Conservation (phyloP, 2,888 invertebrate species). For the Bhutanitis thaidina region DNA sequence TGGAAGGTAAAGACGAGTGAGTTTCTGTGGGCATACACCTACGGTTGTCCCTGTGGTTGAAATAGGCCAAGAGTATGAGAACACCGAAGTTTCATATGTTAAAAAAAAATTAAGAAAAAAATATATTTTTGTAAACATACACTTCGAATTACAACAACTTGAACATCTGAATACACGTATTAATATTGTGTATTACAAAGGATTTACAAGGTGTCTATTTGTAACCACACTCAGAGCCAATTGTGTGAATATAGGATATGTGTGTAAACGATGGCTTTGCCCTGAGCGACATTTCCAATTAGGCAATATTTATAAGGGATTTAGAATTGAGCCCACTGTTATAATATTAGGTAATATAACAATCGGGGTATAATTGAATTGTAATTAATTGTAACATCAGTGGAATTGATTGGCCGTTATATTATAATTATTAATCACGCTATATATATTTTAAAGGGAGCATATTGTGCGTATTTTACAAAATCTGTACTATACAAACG, state of each 20-base stretch:
- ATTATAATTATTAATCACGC: not conserved
- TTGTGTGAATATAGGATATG: conserved; percentile 28
- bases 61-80: too few relatives aligned
- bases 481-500: too few relatives aligned
- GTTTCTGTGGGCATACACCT: too few relatives aligned
- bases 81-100: too few relatives aligned
- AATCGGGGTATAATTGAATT: conserved; percentile 15
- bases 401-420: conserved; percentile 6
- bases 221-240: not conserved
- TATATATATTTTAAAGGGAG: not conserved
- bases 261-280: conserved; percentile 39
- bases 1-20: too few relatives aligned
- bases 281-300: conserved; percentile 51
- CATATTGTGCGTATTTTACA: too few relatives aligned
- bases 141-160: not conserved
- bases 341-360: conserved; percentile 26
- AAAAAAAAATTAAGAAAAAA: too few relatives aligned
- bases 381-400: conserved; percentile 8
- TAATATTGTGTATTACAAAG: conserved; percentile 8
- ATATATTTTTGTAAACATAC: too few relatives aligned
- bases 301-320: conserved; percentile 55
- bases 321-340: conserved; percentile 33
- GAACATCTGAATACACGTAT: not conserved
- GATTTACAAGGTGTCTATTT: conserved; percentile 8
- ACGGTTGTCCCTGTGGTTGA: too few relatives aligned